Percentiles rank a stretch among this genome's conserved stretches.
Evolutionary conservation across 1,140 invertebrate genomes (phyloP).

Genomic region (Drosophila obscura): DNA sequence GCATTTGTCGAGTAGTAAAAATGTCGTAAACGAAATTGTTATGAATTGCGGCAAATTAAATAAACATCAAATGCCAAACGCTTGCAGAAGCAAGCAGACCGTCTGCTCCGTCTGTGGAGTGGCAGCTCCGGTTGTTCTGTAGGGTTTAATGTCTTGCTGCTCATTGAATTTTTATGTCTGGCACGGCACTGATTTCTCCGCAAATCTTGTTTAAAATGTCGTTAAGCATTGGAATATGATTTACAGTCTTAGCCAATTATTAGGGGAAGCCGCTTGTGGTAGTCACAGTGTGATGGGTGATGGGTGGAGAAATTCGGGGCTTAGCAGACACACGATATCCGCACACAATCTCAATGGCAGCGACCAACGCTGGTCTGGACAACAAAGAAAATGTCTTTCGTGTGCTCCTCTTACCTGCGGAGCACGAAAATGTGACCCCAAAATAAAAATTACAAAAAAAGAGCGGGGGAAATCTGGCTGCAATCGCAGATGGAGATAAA

Average conservation of each 20-base stretch:
- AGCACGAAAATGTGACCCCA: slow-evolving; percentile 71
- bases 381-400: slow-evolving; percentile 48
- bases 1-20: slow-evolving; percentile 72
- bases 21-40: slow-evolving; percentile 81
- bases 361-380: not conserved
- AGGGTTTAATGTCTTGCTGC: slow-evolving; percentile 37
- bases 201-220: slow-evolving; percentile 65
- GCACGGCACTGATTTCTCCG: slow-evolving; percentile 35
- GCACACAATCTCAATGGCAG: slow-evolving; percentile 29
- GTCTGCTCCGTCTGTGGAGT: slow-evolving; percentile 15
- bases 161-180: slow-evolving; percentile 63
- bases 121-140: slow-evolving; percentile 17
- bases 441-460: slow-evolving; percentile 24
- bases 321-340: slow-evolving; percentile 63
- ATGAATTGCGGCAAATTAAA: slow-evolving; percentile 81
- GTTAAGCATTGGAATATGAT: slow-evolving; percentile 47
- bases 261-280: not conserved
- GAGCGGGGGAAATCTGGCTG: slow-evolving; percentile 60
- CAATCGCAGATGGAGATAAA: slow-evolving; percentile 78
- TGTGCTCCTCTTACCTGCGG: slow-evolving; percentile 55
- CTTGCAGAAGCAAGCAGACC: not conserved
- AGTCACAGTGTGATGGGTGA: not conserved
- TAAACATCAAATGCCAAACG: slow-evolving; percentile 78
- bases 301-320: not conserved
- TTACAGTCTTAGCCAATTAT: slow-evolving; percentile 9